phyloP scores from a whole-genome alignment of 1,140 invertebrate genomes.

The Drosophila simulans region DNA sequence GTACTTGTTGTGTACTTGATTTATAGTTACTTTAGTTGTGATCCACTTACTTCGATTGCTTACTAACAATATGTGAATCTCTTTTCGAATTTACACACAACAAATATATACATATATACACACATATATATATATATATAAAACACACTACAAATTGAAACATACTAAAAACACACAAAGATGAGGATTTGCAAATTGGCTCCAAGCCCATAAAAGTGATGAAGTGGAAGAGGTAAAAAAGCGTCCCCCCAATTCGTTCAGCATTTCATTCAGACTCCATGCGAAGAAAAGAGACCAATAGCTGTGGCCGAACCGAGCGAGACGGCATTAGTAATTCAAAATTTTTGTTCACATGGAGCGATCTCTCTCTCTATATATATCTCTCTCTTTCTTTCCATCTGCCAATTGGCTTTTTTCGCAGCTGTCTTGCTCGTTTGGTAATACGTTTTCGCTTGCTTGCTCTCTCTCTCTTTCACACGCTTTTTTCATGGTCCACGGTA shows the following conservation, averaged over 20 bases:
- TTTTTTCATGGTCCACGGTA: constrained; percentile 35
- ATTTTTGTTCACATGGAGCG: background rate
- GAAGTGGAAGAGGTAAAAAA: constrained; percentile 82
- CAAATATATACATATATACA: constrained; percentile 5
- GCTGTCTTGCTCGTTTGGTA: constrained; percentile 36
- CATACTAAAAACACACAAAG: constrained; percentile 52
- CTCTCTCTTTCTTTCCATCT: background rate
- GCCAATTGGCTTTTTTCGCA: background rate
- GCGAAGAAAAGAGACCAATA: constrained; percentile 27
- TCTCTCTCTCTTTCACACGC: constrained; percentile 37
- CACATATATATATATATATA: background rate
- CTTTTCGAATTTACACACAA: constrained; percentile 36
- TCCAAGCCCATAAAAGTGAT: constrained; percentile 80
- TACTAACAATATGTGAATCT: constrained; percentile 71
- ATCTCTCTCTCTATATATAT: background rate
- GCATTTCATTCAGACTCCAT: constrained; percentile 32
- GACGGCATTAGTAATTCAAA: constrained; percentile 27
- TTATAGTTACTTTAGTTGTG: constrained; percentile 37
- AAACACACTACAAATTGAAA: constrained; percentile 3
- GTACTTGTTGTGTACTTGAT: constrained; percentile 22
- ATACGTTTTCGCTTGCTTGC: background rate
- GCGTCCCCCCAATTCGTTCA: constrained; percentile 24
- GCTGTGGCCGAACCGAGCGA: constrained; percentile 22
- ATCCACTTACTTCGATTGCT: constrained; percentile 24
- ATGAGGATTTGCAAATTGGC: constrained; percentile 81